These are phyloP conservation scores for Apteryx mantelli DNA, from an alignment of 2,113 vertebrate genomes.

Conservation along the genomic window DNA sequence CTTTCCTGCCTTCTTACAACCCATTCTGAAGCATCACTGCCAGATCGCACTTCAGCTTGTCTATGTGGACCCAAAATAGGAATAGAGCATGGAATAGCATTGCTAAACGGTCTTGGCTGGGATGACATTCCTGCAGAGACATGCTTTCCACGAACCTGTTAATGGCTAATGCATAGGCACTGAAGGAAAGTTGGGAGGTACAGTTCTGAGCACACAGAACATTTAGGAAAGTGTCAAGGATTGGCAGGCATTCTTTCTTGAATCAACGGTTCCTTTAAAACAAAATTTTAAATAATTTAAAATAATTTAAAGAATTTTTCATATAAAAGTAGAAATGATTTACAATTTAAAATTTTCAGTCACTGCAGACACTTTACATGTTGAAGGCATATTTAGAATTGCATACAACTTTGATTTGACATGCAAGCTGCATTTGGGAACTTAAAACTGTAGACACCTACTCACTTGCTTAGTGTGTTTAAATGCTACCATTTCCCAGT, in stretches of 20 bases:
- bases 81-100: background rate
- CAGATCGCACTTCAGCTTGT: background rate
- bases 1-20: background rate
- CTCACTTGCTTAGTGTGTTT: background rate
- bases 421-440: background rate
- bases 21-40: background rate
- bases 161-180: too few relatives aligned
- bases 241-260: background rate
- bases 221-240: background rate
- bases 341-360: background rate
- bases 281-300: too few relatives aligned
- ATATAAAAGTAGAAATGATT: background rate
- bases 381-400: background rate
- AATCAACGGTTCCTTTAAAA: background rate
- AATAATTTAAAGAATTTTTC: background rate
- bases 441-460: background rate
- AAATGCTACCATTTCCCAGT: background rate
- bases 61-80: rapidly evolving
- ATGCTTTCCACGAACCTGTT: background rate
- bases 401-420: background rate
- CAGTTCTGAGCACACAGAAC: background rate
- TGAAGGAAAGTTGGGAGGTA: background rate
- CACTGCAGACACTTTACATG: rapidly evolving
- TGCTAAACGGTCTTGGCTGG: background rate
- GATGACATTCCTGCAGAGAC: background rate